A percentile compares a stretch with the other conserved stretches of the same genome.
Conservation (phyloP, 2,113 vertebrate genomes). For the Pedetes capensis region DNA sequence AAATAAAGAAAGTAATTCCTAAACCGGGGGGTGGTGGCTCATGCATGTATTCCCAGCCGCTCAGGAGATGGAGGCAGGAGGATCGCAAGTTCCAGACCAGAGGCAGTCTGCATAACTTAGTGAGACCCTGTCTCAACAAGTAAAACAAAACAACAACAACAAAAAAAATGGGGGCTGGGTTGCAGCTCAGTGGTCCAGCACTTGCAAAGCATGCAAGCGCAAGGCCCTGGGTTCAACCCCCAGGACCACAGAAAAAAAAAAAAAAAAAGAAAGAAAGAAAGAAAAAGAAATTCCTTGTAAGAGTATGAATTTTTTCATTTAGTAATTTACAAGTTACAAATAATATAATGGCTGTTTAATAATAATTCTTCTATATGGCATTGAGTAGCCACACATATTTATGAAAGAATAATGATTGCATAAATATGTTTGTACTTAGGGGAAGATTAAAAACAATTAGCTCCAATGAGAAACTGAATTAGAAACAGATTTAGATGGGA, state of each 20-base stretch:
- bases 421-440: constrained; percentile 34
- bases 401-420: constrained; percentile 56
- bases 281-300: neutral
- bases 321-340: neutral
- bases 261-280: neutral
- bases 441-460: constrained; percentile 62
- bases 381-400: constrained; percentile 47
- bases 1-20: neutral
- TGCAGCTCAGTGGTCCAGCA: too few relatives aligned
- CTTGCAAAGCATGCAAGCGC: too few relatives aligned
- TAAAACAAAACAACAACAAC: too few relatives aligned
- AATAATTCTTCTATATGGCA: neutral
- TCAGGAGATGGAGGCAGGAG: too few relatives aligned
- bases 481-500: constrained; percentile 35
- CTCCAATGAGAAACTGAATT: constrained; percentile 55
- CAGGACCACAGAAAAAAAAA: too few relatives aligned
- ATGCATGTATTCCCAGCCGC: too few relatives aligned
- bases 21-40: too few relatives aligned
- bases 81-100: too few relatives aligned
- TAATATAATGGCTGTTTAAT: constrained; percentile 24
- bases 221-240: too few relatives aligned
- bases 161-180: too few relatives aligned
- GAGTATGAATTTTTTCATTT: neutral
- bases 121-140: too few relatives aligned
- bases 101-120: too few relatives aligned